These are phyloP conservation scores for Poeciliopsis retropinna DNA, from an alignment of 2,113 vertebrate genomes.

Conservation along the genomic window DNA sequence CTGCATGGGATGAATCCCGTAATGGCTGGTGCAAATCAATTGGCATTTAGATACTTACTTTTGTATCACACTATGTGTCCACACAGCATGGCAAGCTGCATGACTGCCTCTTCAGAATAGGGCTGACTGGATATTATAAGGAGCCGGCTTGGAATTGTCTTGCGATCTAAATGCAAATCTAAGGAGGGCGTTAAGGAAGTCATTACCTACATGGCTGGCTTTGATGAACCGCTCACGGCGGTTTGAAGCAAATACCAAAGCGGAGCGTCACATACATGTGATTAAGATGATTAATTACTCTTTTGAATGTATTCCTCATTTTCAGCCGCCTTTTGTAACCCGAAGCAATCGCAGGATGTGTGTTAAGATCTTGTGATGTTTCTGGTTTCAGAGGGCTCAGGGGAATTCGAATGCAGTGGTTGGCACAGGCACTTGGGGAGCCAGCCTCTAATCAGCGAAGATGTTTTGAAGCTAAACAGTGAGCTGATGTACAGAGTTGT, in stretches of 20 bases:
- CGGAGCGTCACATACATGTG: conserved; percentile 60
- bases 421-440: conserved; percentile 16
- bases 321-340: conserved; percentile 36
- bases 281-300: conserved; percentile 77
- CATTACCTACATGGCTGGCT: conserved; percentile 77
- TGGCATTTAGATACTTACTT: conserved; percentile 42
- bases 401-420: conserved; percentile 29
- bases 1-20: conserved; percentile 15
- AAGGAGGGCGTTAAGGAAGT: conserved; percentile 62
- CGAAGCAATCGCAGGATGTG: conserved; percentile 40
- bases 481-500: not conserved
- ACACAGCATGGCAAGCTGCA: conserved; percentile 7
- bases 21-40: conserved; percentile 45
- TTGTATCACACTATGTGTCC: conserved; percentile 32
- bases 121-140: conserved; percentile 67
- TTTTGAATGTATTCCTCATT: conserved; percentile 53
- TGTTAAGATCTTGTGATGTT: conserved; percentile 21
- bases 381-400: conserved; percentile 32
- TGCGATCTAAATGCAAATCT: conserved; percentile 75
- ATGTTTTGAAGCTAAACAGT: conserved; percentile 12
- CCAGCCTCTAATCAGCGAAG: conserved; percentile 30
- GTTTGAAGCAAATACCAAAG: conserved; percentile 66
- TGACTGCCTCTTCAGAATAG: conserved; percentile 51
- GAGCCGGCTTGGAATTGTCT: conserved; percentile 63
- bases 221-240: conserved; percentile 70